A percentile compares a stretch with the other conserved stretches of the same genome.
Conservation (phyloP, 1,140 invertebrate species). For the Procambarus virginalis region DNA sequence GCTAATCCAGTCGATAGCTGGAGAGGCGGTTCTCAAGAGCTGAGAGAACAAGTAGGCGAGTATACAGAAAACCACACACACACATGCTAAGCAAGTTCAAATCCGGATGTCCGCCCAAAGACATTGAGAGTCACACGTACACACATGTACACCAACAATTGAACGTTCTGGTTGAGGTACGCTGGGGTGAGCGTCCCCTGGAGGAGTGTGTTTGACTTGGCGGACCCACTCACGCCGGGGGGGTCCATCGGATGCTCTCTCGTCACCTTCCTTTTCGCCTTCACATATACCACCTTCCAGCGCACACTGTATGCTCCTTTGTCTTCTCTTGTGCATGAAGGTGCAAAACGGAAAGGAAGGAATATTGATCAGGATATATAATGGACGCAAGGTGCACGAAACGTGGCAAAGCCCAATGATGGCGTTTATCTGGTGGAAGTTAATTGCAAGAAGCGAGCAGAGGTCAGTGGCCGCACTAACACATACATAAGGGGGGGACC, state of each 20-base stretch:
- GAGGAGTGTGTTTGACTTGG: not conserved
- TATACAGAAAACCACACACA: not conserved
- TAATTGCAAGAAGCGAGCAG: not conserved
- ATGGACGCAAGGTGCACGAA: not conserved
- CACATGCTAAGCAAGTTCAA: not conserved
- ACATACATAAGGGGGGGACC: not conserved
- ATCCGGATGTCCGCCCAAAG: no score
- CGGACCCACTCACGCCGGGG: not conserved
- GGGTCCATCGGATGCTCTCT: not conserved
- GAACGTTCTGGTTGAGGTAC: not conserved
- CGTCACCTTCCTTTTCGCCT: not conserved
- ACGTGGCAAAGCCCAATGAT: not conserved
- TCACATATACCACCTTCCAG: not conserved
- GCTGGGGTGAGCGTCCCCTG: not conserved
- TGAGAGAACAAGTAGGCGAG: not conserved
- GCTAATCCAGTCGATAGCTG: no score
- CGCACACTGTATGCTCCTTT: no score
- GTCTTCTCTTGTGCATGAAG: no score
- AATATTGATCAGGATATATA: not conserved
- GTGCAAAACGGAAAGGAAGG: not conserved
- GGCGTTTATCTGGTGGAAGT: not conserved
- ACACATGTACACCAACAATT: slow-evolving; percentile 6
- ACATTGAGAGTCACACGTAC: not conserved
- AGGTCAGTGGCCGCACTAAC: not conserved
- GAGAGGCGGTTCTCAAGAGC: no score